Evolutionary conservation across 2,797 vertebrate genomes (phyloP).

Genomic region (Macroramphosus scolopax): DNA sequence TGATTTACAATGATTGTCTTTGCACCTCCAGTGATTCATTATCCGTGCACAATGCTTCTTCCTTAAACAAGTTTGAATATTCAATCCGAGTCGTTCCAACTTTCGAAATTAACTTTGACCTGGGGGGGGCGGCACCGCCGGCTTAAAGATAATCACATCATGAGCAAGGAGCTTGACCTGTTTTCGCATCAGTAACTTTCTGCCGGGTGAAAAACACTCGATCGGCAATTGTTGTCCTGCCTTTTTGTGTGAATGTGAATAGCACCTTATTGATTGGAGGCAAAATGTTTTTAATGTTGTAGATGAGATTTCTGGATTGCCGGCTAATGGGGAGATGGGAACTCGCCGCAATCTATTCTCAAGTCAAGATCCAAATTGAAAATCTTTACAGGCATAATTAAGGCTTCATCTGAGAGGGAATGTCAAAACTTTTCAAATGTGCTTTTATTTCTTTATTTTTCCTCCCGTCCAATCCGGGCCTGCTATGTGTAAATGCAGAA

Average conservation of each 20-base stretch:
- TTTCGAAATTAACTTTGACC: conserved; percentile 79
- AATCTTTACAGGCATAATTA: conserved; percentile 84
- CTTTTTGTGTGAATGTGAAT: conserved; percentile 79
- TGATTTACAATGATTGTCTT: conserved; percentile 42
- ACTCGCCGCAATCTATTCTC: conserved; percentile 79
- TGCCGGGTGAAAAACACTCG: conserved; percentile 66
- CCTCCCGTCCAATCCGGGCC: conserved; percentile 37
- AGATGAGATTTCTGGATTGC: conserved; percentile 85
- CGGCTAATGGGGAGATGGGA: conserved; percentile 79
- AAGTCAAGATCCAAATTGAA: conserved; percentile 82
- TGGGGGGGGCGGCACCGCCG: conserved; percentile 49
- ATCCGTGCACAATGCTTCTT: conserved; percentile 34
- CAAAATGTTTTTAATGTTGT: conserved; percentile 86
- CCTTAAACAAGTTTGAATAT: conserved; percentile 74
- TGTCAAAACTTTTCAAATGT: conserved; percentile 70
- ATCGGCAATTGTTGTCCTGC: conserved; percentile 72
- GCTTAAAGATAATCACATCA: conserved; percentile 78
- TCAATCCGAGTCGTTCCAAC: conserved; percentile 61
- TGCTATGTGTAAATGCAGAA: conserved; percentile 59
- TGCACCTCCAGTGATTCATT: conserved; percentile 49
- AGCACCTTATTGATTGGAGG: conserved; percentile 80
- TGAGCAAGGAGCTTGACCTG: conserved; percentile 70
- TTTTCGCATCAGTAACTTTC: conserved; percentile 73
- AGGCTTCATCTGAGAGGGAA: conserved; percentile 75
- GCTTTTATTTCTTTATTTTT: conserved; percentile 35